Conservation (phyloP, 92 coral and sea anemone species). For the Muricea muricata region DNA sequence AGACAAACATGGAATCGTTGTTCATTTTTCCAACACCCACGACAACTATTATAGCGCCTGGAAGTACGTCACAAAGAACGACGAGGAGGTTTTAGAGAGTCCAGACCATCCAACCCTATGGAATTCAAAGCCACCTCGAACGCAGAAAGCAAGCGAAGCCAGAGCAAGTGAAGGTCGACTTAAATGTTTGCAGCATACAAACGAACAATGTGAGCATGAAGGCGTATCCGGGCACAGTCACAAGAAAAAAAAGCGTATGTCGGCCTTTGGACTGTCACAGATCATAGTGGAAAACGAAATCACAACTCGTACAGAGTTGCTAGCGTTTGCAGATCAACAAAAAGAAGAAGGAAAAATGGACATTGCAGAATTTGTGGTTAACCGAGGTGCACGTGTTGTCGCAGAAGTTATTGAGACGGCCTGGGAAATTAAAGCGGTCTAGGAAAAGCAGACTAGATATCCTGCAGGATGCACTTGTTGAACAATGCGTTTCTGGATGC, state of each 20-base stretch:
- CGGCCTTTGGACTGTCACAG: conserved; percentile 61
- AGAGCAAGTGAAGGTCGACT: background rate
- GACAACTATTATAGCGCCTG: conserved; percentile 17
- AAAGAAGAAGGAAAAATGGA: conserved; percentile 58
- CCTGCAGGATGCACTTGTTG: background rate
- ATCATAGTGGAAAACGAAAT: conserved; percentile 51
- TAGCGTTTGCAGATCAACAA: conserved; percentile 48
- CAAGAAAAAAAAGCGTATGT: conserved; percentile 42
- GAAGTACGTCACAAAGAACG: conserved; percentile 11
- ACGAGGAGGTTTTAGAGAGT: conserved; percentile 18
- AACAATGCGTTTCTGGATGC: conserved; percentile 31
- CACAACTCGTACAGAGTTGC: conserved; percentile 51
- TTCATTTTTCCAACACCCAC: background rate
- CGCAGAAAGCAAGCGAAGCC: background rate
- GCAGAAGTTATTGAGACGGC: conserved; percentile 60
- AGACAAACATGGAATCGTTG: background rate
- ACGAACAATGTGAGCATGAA: background rate
- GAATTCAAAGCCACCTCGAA: background rate
- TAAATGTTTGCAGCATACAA: no score
- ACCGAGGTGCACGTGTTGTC: conserved; percentile 61
- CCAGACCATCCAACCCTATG: background rate
- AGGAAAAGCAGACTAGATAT: conserved; percentile 51
- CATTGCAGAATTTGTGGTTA: conserved; percentile 69
- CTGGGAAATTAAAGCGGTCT: conserved; percentile 52
- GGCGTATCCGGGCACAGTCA: background rate